Base-by-base conservation (phyloP, 92 coral and sea anemone species). In the Zoanthus sansibaricus region DNA sequence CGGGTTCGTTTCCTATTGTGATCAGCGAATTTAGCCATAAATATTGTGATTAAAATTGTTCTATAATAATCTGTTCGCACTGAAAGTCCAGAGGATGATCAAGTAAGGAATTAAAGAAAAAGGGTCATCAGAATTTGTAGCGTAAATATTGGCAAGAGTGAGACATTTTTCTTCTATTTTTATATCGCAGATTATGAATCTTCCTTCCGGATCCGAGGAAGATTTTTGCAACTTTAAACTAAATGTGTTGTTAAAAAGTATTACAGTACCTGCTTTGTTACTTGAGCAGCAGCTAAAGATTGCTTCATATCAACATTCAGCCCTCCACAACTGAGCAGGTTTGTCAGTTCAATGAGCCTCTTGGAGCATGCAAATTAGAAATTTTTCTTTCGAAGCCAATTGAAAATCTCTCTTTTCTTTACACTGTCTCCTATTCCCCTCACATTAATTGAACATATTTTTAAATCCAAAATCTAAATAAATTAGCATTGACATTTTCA, bases 131-230 rank as follows among this genome's bases (percentile, higher is more conserved):
- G 59, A 47, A 48, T 47, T 75, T n/a, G n/a, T 75, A n/a, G 79
- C 79, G 79, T 48, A 75, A 47, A 45, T 47, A 75, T 75, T 75
- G 77, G 77, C 49, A 59, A 86, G 59, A 58, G 89, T 86, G 21
- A 86, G 17, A n/a, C 37, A 76, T 64, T 68, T 86, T 21, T 76
- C 75, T 12, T 59, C 20, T 3, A 15, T 42, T 18, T 86, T 66
- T 17, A 76, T 75, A 76, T 86, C 89, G 48, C 89, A 86, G 68
- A 86, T 76, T 17, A 86, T 76, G 72, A 75, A 86, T 59, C 89
- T 18, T 30, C 84, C 84, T 46, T 86, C 16, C 37, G 82, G 75
- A 45, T 82, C 76, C 31, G 61, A 64, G 18, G 12, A 82, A 6
- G 45, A 33, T 68, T 54, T 82, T 21, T 13, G 14, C 5, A 68